Evolutionary conservation across 2,797 vertebrate species (phyloP).

Genomic region (Siniperca scherzeri): DNA sequence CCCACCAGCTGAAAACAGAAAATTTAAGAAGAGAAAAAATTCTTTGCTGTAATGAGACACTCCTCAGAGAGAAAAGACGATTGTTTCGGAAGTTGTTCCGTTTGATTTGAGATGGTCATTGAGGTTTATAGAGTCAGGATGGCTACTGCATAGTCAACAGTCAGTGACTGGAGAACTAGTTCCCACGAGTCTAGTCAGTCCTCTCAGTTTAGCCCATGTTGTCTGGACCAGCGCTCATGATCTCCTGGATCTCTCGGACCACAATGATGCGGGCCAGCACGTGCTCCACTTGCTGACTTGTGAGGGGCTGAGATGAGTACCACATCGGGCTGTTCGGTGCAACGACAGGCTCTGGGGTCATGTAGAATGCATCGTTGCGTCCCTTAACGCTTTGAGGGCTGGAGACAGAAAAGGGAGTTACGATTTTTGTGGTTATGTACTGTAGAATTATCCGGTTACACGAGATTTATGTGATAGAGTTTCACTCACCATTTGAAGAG

Average conservation of each 20-base stretch:
- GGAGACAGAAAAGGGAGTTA: conserved; percentile 35
- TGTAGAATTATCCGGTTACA: not conserved
- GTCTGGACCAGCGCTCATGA: conserved; percentile 88
- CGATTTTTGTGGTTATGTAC: not conserved
- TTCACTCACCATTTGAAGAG: conserved; percentile 98
- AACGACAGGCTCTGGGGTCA: conserved; percentile 99
- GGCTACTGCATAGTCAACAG: conserved; percentile 85
- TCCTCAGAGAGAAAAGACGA: conserved; percentile 43
- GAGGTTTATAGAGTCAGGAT: conserved; percentile 59
- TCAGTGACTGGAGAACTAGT: conserved; percentile 38
- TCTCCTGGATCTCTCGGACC: conserved; percentile 99
- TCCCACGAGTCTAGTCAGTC: conserved; percentile 75
- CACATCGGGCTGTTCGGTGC: conserved; percentile 99
- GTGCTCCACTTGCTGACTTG: conserved; percentile 95
- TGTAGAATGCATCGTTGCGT: conserved; percentile 98
- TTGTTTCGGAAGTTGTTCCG: conserved; percentile 54
- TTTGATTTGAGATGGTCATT: conserved; percentile 54
- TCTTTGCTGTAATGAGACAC: conserved; percentile 27
- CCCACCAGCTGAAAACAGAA: conserved; percentile 42
- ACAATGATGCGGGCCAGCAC: conserved; percentile 97
- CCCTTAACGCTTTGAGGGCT: conserved; percentile 99
- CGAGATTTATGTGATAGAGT: not conserved
- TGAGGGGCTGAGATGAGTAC: conserved; percentile 99
- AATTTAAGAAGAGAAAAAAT: conserved; percentile 25
- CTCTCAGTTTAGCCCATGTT: conserved; percentile 87